phyloP scores from a whole-genome alignment of 2,113 vertebrate species.

The Panthera tigris region DNA sequence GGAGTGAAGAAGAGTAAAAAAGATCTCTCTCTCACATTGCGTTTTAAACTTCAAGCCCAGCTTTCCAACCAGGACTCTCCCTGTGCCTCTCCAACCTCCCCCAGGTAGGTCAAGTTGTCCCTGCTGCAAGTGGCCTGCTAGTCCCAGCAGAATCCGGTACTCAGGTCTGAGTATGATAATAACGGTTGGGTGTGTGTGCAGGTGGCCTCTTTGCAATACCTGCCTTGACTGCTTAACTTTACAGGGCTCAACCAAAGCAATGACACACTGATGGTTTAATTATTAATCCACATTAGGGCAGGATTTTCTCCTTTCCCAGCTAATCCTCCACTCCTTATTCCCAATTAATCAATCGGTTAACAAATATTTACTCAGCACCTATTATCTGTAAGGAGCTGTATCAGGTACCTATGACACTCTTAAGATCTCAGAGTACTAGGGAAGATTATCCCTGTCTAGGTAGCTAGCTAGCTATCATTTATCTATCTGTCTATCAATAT shows the following conservation, averaged over 20 bases:
- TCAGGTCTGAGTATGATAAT: background rate
- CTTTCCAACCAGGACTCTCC: background rate
- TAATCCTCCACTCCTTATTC: background rate
- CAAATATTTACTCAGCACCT: background rate
- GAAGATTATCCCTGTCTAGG: background rate
- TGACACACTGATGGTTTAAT: background rate
- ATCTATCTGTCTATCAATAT: background rate
- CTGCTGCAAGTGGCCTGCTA: background rate
- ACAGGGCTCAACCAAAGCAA: background rate
- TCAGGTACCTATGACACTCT: background rate
- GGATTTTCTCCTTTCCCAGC: background rate
- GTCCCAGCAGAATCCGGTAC: background rate
- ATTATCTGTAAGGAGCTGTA: background rate
- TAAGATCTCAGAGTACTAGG: background rate
- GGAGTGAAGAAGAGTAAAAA: background rate
- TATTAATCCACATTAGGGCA: background rate
- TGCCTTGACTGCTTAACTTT: background rate
- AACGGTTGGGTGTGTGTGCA: too few species aligned
- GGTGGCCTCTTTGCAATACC: background rate
- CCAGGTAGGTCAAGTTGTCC: too few species aligned
- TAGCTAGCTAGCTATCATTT: background rate
- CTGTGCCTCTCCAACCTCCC: background rate
- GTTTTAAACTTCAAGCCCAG: background rate
- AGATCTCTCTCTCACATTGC: background rate
- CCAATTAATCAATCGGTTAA: background rate